A percentile compares a stretch with the other conserved stretches of the same genome.
Conservation (phyloP, 2,797 vertebrate species). For the Mastacembelus armatus region DNA sequence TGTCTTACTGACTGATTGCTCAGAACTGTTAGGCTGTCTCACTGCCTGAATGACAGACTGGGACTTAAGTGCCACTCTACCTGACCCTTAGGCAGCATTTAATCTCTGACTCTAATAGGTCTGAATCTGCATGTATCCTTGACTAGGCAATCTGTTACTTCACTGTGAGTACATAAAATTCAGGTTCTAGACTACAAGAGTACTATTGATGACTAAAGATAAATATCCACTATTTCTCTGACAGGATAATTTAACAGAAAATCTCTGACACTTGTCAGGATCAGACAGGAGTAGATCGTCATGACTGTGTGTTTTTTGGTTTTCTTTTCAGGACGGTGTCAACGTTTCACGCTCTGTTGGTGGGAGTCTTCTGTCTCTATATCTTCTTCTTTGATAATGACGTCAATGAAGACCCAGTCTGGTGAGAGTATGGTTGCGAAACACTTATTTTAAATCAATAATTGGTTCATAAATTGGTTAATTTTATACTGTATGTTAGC, state of each 20-base stretch:
- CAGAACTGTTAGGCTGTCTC: slow-evolving; percentile 48
- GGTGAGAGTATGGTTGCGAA: slow-evolving; percentile 85
- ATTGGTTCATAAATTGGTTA: neutral
- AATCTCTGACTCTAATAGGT: slow-evolving; percentile 72
- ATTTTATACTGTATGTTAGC: too few relatives aligned
- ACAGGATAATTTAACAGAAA: neutral
- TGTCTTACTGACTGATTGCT: slow-evolving; percentile 47
- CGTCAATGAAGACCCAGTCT: slow-evolving; percentile 91
- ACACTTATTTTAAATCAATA: neutral
- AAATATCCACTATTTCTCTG: neutral
- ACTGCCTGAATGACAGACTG: slow-evolving; percentile 54
- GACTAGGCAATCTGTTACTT: slow-evolving; percentile 63
- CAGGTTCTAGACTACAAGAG: slow-evolving; percentile 26
- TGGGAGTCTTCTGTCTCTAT: slow-evolving; percentile 92
- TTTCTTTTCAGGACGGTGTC: slow-evolving; percentile 90
- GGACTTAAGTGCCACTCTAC: slow-evolving; percentile 45
- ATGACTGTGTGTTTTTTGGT: neutral
- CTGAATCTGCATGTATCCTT: slow-evolving; percentile 59
- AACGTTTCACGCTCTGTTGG: slow-evolving; percentile 94
- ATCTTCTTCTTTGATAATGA: slow-evolving; percentile 92
- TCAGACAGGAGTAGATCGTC: slow-evolving; percentile 3
- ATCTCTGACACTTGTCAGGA: neutral
- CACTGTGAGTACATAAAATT: slow-evolving; percentile 31
- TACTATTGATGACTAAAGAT: slow-evolving; percentile 24
- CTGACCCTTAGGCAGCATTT: slow-evolving; percentile 68